Evolutionary conservation across 2,113 vertebrate genomes (phyloP).

Genomic region (Illadopsis cleaveri): DNA sequence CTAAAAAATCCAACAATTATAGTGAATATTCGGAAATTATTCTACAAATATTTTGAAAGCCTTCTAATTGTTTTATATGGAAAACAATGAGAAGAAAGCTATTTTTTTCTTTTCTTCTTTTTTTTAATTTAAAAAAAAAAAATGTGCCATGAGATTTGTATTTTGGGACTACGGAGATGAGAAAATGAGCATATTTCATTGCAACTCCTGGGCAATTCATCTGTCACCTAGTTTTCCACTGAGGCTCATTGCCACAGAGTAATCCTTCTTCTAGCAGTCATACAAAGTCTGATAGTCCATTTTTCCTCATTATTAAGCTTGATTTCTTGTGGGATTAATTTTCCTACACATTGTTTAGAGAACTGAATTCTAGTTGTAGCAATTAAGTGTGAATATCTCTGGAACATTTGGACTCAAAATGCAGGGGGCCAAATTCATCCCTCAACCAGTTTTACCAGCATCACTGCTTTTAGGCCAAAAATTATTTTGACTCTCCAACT

Average conservation of each 20-base stretch:
- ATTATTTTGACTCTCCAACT: not conserved
- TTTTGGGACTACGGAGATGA: not conserved
- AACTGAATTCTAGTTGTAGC: not conserved
- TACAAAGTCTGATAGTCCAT: not conserved
- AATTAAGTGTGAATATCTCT: not conserved
- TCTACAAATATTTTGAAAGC: not conserved
- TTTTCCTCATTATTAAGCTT: slow-evolving; percentile 31
- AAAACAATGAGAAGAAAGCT: not conserved
- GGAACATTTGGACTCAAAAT: not conserved
- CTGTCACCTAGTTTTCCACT: slow-evolving; percentile 6
- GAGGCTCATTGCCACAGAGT: not conserved
- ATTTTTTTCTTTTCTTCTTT: too few relatives aligned
- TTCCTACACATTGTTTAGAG: not conserved
- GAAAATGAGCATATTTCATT: not conserved
- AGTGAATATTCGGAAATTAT: not conserved
- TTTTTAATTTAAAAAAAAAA: not conserved
- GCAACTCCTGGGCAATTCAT: not conserved
- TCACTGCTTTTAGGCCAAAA: not conserved
- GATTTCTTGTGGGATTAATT: slow-evolving; percentile 14
- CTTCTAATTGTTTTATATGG: not conserved
- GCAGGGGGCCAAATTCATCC: not conserved
- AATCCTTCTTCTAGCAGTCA: slow-evolving; percentile 12
- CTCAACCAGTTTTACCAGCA: not conserved
- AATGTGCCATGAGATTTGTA: not conserved
- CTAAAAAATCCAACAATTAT: not conserved